Percentiles rank a stretch among this genome's conserved stretches.
phyloP scores from a whole-genome alignment of 2,888 invertebrate genomes.

The Lasioglossum pauxillum region DNA sequence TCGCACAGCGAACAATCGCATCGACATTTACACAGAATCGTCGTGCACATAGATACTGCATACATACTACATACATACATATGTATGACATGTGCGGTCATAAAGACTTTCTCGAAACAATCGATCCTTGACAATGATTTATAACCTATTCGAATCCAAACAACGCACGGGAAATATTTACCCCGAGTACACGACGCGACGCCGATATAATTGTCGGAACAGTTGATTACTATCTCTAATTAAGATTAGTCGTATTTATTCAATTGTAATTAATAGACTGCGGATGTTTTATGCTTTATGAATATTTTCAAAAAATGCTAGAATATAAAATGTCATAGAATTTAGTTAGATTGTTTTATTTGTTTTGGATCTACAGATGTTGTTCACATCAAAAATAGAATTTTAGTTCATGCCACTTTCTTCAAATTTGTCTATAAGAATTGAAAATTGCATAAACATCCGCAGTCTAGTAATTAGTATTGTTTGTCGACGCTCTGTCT shows the following conservation, averaged over 20 bases:
- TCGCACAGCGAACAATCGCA: constrained; percentile 46
- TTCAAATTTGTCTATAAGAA: too few species aligned
- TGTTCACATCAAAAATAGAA: too few species aligned
- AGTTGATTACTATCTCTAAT: constrained; percentile 17
- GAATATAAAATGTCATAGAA: too few species aligned
- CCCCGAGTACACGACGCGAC: background rate
- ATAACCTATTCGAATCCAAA: constrained; percentile 41
- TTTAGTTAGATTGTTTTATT: too few species aligned
- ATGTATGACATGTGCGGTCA: background rate
- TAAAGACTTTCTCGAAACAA: constrained; percentile 32
- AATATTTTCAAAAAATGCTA: too few species aligned
- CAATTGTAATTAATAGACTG: background rate
- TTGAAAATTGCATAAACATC: too few species aligned
- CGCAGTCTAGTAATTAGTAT: background rate
- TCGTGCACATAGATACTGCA: background rate
- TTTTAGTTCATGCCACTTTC: too few species aligned
- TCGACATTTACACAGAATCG: background rate
- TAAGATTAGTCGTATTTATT: background rate
- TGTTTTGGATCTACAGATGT: too few species aligned
- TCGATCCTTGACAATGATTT: constrained; percentile 49
- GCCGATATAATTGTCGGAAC: background rate
- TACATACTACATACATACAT: background rate
- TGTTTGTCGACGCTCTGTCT: background rate
- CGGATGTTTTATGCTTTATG: too few species aligned
- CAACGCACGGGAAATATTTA: constrained; percentile 40